These are phyloP conservation scores for Heliconius congener DNA, from an alignment of 1,140 invertebrate genomes.

Conservation along the genomic window DNA sequence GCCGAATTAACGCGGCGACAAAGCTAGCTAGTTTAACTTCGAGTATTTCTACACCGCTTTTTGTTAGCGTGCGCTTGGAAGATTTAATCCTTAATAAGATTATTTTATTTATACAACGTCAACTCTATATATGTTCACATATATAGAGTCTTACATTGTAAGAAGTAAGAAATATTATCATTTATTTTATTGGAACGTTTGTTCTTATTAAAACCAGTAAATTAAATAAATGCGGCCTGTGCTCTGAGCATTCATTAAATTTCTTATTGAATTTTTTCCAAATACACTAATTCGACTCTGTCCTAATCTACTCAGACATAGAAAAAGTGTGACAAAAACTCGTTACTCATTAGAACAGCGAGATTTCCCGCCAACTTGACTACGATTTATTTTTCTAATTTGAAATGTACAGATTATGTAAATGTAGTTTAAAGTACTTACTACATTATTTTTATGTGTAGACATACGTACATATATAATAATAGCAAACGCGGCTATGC, in stretches of 20 bases:
- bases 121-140: neutral
- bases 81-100: conserved; percentile 47
- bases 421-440: neutral
- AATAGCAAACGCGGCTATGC: no score
- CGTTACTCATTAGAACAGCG: conserved; percentile 53
- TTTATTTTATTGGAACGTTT: neutral
- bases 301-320: conserved; percentile 62
- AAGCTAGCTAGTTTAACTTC: conserved; percentile 48
- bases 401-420: conserved; percentile 20
- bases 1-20: conserved; percentile 73
- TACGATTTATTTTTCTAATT: conserved; percentile 54
- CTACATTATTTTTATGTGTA: neutral
- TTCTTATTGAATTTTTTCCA: neutral
- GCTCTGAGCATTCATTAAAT: no score
- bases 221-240: no score
- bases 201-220: no score
- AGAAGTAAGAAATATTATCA: neutral
- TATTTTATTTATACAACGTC: conserved; percentile 33
- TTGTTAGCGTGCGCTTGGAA: conserved; percentile 40
- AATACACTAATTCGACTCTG: conserved; percentile 50
- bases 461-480: neutral
- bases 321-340: conserved; percentile 70
- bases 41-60: conserved; percentile 46
- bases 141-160: neutral
- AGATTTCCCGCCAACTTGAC: conserved; percentile 66